Evolutionary conservation across 1,140 invertebrate species (phyloP).

Genomic region (Anoplolepis gracilipes): DNA sequence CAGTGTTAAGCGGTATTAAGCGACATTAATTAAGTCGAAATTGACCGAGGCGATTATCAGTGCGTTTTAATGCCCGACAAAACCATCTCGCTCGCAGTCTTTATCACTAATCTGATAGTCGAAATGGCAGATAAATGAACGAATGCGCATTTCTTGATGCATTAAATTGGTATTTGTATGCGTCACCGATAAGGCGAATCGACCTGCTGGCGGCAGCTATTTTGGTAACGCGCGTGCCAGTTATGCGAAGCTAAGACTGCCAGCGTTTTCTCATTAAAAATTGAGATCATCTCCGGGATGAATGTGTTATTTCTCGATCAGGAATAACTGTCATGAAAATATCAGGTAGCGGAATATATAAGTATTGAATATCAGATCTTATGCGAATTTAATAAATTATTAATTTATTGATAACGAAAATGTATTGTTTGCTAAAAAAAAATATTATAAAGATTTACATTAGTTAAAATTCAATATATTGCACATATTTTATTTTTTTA

Average conservation of each 20-base stretch:
- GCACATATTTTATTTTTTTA: neutral
- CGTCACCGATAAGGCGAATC: slow-evolving; percentile 54
- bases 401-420: neutral
- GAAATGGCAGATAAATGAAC: slow-evolving; percentile 48
- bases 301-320: slow-evolving; percentile 19
- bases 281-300: slow-evolving; percentile 33
- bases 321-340: neutral
- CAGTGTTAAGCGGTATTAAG: slow-evolving; percentile 14
- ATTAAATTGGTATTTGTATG: slow-evolving; percentile 46
- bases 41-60: slow-evolving; percentile 17
- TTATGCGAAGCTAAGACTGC: neutral
- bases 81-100: slow-evolving; percentile 2
- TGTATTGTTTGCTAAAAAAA: neutral
- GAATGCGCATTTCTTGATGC: slow-evolving; percentile 22
- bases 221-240: neutral
- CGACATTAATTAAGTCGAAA: slow-evolving; percentile 42
- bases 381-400: neutral
- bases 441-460: neutral
- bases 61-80: slow-evolving; percentile 8
- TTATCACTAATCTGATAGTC: slow-evolving; percentile 40
- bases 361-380: neutral
- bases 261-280: slow-evolving; percentile 30
- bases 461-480: neutral
- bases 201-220: neutral
- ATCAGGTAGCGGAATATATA: neutral